Percentiles rank a stretch among this genome's conserved stretches.
phyloP scores from a whole-genome alignment of 2,888 invertebrate genomes.

The Eupithecia inturbata region DNA sequence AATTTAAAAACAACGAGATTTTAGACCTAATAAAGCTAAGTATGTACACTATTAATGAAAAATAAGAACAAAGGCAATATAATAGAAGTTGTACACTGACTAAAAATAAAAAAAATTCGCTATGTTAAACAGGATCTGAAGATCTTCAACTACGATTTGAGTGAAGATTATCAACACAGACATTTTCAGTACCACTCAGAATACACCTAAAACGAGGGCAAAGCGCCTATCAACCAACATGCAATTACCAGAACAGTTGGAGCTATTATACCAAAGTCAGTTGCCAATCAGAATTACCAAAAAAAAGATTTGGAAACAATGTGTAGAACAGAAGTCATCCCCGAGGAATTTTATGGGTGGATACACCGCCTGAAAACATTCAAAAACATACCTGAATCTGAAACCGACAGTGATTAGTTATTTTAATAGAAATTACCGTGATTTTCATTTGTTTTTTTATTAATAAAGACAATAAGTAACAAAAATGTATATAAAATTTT shows the following conservation, averaged over 20 bases:
- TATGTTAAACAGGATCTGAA: not conserved
- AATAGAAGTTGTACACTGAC: not conserved
- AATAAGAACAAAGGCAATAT: not conserved
- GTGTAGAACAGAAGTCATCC: not conserved
- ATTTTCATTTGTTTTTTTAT: conserved; percentile 6
- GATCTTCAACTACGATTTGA: conserved; percentile 9
- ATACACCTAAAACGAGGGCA: not conserved
- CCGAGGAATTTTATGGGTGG: conserved; percentile 8
- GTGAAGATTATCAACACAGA: conserved; percentile 1
- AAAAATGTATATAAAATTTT: conserved; percentile 1
- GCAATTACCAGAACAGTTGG: not conserved
- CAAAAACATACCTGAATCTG: conserved; percentile 11
- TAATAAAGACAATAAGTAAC: conserved; percentile 1
- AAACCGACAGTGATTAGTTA: conserved; percentile 12
- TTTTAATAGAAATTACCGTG: conserved; percentile 1
- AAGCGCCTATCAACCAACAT: not conserved
- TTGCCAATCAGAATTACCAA: not conserved
- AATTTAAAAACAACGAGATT: conserved; percentile 4
- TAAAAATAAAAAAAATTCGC: conserved; percentile 8
- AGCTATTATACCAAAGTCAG: not conserved
- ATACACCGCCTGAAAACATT: conserved; percentile 8
- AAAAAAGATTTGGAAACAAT: conserved; percentile 9
- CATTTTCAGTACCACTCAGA: not conserved
- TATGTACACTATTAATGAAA: not conserved
- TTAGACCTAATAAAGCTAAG: not conserved